Evolutionary conservation across 2,113 vertebrate genomes (phyloP).

Genomic region (Oreochromis tanganicae): DNA sequence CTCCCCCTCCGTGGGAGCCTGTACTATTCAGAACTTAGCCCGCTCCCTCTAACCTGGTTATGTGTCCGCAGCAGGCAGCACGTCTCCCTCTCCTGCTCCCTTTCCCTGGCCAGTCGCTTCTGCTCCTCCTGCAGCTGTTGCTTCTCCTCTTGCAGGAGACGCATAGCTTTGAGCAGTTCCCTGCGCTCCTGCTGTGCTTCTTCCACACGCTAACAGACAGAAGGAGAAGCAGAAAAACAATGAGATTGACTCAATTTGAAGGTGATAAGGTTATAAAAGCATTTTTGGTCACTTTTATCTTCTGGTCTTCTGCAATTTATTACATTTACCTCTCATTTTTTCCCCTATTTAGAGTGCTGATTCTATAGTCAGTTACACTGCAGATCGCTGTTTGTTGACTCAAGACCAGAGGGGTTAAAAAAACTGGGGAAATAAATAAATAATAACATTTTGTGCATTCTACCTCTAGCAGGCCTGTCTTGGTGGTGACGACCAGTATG

Average conservation of each 20-base stretch:
- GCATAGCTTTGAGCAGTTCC: conserved; percentile 84
- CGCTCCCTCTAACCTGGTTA: conserved; percentile 76
- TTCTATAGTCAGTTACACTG: not conserved
- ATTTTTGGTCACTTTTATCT: not conserved
- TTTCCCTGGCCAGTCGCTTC: conserved; percentile 70
- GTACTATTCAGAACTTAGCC: not conserved
- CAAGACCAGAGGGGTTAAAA: not conserved
- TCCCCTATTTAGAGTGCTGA: not conserved
- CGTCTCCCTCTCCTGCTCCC: conserved; percentile 79
- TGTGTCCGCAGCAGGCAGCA: conserved; percentile 79
- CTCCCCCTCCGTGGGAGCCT: not conserved
- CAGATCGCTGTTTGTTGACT: not conserved
- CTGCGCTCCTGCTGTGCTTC: conserved; percentile 91
- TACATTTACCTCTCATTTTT: not conserved
- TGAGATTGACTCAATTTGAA: not conserved
- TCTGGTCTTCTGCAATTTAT: not conserved
- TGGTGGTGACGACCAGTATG: conserved; percentile 96
- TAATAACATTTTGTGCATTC: not conserved
- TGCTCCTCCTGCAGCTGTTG: conserved; percentile 85
- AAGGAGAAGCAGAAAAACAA: not conserved
- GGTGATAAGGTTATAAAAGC: not conserved
- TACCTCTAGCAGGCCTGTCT: conserved; percentile 93
- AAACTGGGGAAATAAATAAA: not conserved
- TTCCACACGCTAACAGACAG: conserved; percentile 80
- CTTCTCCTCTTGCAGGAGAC: conserved; percentile 86